phyloP scores from a whole-genome alignment of 2,888 invertebrate species.

The Apeira syringaria region DNA sequence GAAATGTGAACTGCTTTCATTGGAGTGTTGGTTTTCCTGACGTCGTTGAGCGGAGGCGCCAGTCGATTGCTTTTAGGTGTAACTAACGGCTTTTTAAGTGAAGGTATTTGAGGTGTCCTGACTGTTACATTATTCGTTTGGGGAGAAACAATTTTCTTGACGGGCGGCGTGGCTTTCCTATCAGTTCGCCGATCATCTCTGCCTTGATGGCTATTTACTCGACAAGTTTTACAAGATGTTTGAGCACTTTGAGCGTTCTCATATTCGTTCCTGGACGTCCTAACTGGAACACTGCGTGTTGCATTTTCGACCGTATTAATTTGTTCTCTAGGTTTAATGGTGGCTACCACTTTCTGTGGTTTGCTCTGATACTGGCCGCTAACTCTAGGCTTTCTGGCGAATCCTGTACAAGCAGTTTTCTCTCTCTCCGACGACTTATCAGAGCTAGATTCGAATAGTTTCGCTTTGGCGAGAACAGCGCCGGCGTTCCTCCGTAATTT shows the following conservation, averaged over 20 bases:
- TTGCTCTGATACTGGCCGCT: constrained; percentile 53
- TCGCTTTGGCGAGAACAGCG: constrained; percentile 91
- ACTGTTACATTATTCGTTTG: constrained; percentile 39
- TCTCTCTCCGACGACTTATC: constrained; percentile 74
- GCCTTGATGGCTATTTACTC: constrained; percentile 36
- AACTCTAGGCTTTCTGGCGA: constrained; percentile 70
- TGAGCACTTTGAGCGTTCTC: constrained; percentile 25
- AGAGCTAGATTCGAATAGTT: constrained; percentile 86
- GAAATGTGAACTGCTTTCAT: constrained; percentile 77
- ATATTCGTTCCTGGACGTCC: constrained; percentile 35
- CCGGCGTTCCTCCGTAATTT: constrained; percentile 90
- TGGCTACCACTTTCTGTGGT: constrained; percentile 49
- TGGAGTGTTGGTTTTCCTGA: constrained; percentile 83
- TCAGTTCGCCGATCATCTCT: constrained; percentile 55
- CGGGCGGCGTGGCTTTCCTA: constrained; percentile 57
- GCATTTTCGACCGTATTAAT: constrained; percentile 33
- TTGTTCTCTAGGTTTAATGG: constrained; percentile 56
- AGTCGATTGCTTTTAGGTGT: constrained; percentile 82
- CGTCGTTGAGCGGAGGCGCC: constrained; percentile 59
- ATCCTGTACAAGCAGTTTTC: constrained; percentile 54
- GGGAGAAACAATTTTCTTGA: constrained; percentile 64
- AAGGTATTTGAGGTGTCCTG: constrained; percentile 73
- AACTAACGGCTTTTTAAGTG: constrained; percentile 84
- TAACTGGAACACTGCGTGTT: constrained; percentile 41
- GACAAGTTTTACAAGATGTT: constrained; percentile 35